Evolutionary conservation across 2,797 vertebrate species (phyloP), one percentile per base, ranked within the genome.

Genomic region (Gobio occitaniae): DNA sequence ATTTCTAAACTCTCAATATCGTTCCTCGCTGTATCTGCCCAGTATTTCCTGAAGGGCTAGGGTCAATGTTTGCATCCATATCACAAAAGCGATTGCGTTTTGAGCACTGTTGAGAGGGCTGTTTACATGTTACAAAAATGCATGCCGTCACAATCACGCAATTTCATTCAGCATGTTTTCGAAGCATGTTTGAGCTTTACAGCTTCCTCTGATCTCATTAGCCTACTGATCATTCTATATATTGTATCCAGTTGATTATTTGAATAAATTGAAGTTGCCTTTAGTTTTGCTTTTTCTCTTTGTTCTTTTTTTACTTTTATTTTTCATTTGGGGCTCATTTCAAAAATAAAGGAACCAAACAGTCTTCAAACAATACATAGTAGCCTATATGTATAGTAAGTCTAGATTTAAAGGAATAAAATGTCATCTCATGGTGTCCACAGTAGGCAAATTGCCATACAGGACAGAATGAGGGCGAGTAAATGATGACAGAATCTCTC

Each of bases 241-340:
- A 93, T 90, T 94, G 92, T 95, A 94, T 91, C 93, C 90, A 89
- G 91, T 93, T 94, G 84, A 93, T 93, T 85, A 92, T 94, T 94
- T 93, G 89, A 95, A 95, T 95, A 94, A 94, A 95, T 90, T 86
- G 89, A 92, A 86, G 93, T 87, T 93, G 92, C 93, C 93, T 96
- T 95, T 93, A 88, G 78, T 66, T 84, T 69, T 32, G 87, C 63
- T 8, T 65, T 65, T 17, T 52, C 50, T 6, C 38, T 81, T 63
- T 61, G 36, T 74, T 54, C 68, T 9, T 65, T 2, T 78, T 59
- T 15, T 54, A 12, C 8, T 17, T 9, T 32, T 12, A 19, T 32
- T 32, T 63, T 15, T 52, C 0, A 50, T 50, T 63, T 29, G 32
- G 32, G 32, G n/a, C 59, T n/a, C 56, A 25, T 11, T n/a, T 11